Base-by-base conservation (phyloP, 2,888 invertebrate genomes). In the Scaptomyza caliginosa region DNA sequence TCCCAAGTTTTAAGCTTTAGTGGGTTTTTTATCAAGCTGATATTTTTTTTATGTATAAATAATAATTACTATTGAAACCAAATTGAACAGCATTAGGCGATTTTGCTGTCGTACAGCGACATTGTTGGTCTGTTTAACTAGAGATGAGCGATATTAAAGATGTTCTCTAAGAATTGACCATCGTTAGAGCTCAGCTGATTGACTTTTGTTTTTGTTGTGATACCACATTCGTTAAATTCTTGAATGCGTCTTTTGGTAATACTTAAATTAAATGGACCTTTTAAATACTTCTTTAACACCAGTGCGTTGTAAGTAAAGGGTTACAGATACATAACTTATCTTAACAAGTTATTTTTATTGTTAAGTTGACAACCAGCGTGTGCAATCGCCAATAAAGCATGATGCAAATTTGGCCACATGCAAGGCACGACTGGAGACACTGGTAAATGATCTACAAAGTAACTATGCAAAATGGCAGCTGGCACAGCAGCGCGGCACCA, bases 381-480 rank as follows among this genome's bases (percentile, higher is more conserved):
- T 65, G 6, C 78, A 69, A 56, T 70, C 70, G 0, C 52, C 80
- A 0, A 36, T 57, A 3, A 57, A 65, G 11, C 51, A 65, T 2
- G 85, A 80, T 32, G 69, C 81, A 1, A 90, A 78, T 56, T 46
- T 86, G 36, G 38, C 74, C n/a, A 66, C 64, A 2, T 83, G 77
- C 28, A 90, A 80, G 48, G 38, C 79, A 0, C 86, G 89, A 0
- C 58, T 91, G 5, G 88, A 90, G 5, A 19, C 51, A 0, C 69
- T 90, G 2, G 46, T 88, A 0, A 81, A 82, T 11, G 71, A 64
- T 8, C 39, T 90, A 0, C 68, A 85, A 17, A 81, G 77, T 17
- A 89, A 90, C 39, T 89, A 88, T 39, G 49, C 72, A 11, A 91
- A 90, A 63, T 91, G 91, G 91, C 78, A 87, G 19, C 13, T 87